A percentile compares a stretch with the other conserved stretches of the same genome.
These are phyloP conservation scores for Platyscelio sp. DNA, from an alignment of 2,888 invertebrate genomes.

Conservation along the genomic window DNA sequence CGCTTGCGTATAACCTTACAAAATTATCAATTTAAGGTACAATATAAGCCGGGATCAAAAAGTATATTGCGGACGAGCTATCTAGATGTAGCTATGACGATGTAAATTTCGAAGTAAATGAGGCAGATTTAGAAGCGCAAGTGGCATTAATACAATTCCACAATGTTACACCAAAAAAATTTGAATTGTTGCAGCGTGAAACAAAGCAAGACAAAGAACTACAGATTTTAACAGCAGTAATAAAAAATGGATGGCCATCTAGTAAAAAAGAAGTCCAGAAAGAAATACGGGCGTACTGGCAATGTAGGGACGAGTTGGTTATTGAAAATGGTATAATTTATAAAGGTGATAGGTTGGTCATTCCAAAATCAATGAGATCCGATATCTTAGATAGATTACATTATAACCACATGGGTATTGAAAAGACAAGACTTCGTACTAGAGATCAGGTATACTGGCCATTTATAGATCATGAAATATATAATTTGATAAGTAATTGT, in stretches of 20 bases:
- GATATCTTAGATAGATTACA: conserved; percentile 72
- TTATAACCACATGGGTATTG: conserved; percentile 74
- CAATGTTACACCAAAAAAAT: conserved; percentile 14
- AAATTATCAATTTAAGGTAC: conserved; percentile 49
- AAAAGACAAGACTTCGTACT: conserved; percentile 69
- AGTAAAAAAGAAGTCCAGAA: neutral
- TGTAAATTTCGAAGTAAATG: neutral
- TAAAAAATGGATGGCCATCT: conserved; percentile 8
- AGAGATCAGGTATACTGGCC: conserved; percentile 74
- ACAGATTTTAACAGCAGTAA: neutral
- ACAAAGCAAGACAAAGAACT: conserved; percentile 65
- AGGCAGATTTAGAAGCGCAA: conserved; percentile 18
- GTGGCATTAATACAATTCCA: neutral
- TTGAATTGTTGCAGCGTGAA: neutral
- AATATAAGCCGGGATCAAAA: conserved; percentile 74
- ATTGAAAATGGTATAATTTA: conserved; percentile 64
- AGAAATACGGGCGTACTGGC: conserved; percentile 48
- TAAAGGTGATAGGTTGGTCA: conserved; percentile 68
- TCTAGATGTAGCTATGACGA: conserved; percentile 70
- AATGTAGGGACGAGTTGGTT: conserved; percentile 10
- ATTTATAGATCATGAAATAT: conserved; percentile 64
- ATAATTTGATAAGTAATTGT: conserved; percentile 65
- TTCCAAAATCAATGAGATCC: conserved; percentile 68
- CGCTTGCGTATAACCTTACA: conserved; percentile 46
- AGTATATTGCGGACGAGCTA: conserved; percentile 77